phyloP scores from a whole-genome alignment of 2,797 vertebrate genomes.

The Falco cherrug region DNA sequence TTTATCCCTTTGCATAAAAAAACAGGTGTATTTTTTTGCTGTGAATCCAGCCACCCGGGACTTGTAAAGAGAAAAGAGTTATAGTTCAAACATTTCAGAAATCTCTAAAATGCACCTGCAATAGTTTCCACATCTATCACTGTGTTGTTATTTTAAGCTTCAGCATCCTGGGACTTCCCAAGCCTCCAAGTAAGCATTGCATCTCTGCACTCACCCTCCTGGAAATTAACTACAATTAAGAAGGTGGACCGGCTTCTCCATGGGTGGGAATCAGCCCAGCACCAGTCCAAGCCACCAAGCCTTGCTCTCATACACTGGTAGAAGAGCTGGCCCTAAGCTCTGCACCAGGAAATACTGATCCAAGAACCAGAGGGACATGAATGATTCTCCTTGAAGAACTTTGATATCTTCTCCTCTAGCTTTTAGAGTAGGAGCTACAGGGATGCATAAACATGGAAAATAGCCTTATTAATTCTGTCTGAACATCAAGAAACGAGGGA shows the following conservation, averaged over 20 bases:
- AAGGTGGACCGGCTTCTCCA: neutral
- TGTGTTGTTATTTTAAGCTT: neutral
- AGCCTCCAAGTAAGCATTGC: neutral
- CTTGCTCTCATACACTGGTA: neutral
- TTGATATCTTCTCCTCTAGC: neutral
- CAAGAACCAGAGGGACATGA: neutral
- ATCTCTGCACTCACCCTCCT: neutral
- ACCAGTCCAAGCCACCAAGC: neutral
- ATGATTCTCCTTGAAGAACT: neutral
- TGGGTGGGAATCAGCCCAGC: neutral
- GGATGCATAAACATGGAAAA: neutral
- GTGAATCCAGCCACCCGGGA: neutral
- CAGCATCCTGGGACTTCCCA: neutral
- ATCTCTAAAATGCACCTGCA: conserved; percentile 15
- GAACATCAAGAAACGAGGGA: neutral
- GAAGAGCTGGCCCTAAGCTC: neutral
- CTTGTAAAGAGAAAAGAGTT: neutral
- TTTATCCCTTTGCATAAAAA: conserved; percentile 39
- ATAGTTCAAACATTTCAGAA: neutral
- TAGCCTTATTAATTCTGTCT: neutral
- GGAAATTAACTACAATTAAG: neutral
- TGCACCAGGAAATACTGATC: neutral
- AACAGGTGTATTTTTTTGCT: neutral
- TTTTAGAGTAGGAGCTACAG: neutral
- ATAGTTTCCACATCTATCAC: neutral